Base-by-base conservation (phyloP, 2,113 vertebrate genomes). In the Platanista minor region DNA sequence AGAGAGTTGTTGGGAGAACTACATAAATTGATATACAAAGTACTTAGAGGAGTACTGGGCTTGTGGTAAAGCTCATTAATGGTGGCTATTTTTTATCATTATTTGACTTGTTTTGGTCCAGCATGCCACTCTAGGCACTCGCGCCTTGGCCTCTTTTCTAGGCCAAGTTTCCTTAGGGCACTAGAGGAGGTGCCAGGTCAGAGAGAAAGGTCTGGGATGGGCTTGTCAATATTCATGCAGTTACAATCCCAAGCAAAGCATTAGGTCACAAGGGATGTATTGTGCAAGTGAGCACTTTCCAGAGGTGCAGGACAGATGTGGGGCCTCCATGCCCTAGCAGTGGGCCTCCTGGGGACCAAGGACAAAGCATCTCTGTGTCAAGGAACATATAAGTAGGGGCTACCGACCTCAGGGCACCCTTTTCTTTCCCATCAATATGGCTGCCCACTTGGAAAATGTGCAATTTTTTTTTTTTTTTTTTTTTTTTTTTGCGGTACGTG, bases 391-490 rank as follows among this genome's bases (percentile, higher is more conserved):
- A 33, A 49, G 15, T 12, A 72, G 20, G 46, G n/a, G 33, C 52
- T 54, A 5, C 36, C 75, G 25, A 33, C 13, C 61, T 18, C 23
- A 5, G 54, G 5, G 21, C 81, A 71, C 0, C 0, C n/a, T 91
- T 39, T 66, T 36, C 41, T 69, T 96, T 36, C 87, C 62, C 18
- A 6, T 13, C n/a, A 3, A 1, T 41, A 31, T 12, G 39, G 10
- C n/a, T 36, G 29, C n/a, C 49, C n/a, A 67, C 81, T 82, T 93
- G 90, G 86, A 87, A 93, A 93, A 91, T 21, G 52, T 2, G 23
- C 59, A 84, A 6, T 17, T 31, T 84, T 90, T 89, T 75, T n/a
- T n/a, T n/a, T n/a, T n/a, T n/a, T n/a, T n/a, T n/a, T n/a, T n/a
- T n/a, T n/a, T n/a, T n/a, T n/a, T n/a, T n/a, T n/a, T n/a, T n/a